Conservation (phyloP, 2,797 vertebrate species). For the Decapterus maruadsi region DNA sequence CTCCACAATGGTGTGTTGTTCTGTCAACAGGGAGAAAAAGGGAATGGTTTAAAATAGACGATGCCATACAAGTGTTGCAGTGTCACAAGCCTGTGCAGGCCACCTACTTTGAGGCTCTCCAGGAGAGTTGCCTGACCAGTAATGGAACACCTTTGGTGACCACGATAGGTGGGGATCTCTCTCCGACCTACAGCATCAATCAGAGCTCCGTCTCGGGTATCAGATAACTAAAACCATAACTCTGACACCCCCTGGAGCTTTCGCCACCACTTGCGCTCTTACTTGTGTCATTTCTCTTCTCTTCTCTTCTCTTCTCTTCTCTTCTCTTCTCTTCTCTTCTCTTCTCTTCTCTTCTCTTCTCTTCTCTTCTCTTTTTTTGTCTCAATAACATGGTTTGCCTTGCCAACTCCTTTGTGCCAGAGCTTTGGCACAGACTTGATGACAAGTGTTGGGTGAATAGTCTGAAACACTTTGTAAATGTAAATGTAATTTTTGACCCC, state of each 20-base stretch:
- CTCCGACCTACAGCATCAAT: slow-evolving; percentile 91
- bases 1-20: slow-evolving; percentile 54
- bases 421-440: slow-evolving; percentile 82
- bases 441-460: slow-evolving; percentile 84
- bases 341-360: neutral
- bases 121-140: slow-evolving; percentile 94
- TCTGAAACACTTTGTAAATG: slow-evolving; percentile 88
- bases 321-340: slow-evolving; percentile 5
- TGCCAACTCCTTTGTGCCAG: slow-evolving; percentile 86
- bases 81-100: slow-evolving; percentile 99
- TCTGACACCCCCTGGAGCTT: slow-evolving; percentile 76
- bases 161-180: slow-evolving; percentile 87
- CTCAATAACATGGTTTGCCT: slow-evolving; percentile 84
- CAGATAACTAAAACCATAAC: slow-evolving; percentile 94
- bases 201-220: slow-evolving; percentile 94
- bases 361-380: slow-evolving; percentile 27
- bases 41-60: slow-evolving; percentile 99
- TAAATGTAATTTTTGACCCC: slow-evolving; percentile 82
- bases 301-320: slow-evolving; percentile 20
- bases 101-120: slow-evolving; percentile 94
- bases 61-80: slow-evolving; percentile 95
- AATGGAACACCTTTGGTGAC: slow-evolving; percentile 95
- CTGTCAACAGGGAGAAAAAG: slow-evolving; percentile 94
- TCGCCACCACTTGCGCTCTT: slow-evolving; percentile 85
- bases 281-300: slow-evolving; percentile 73